A percentile compares a stretch with the other conserved stretches of the same genome.
These are phyloP conservation scores for Cephalotes varians DNA, from an alignment of 2,888 invertebrate genomes.

Conservation along the genomic window DNA sequence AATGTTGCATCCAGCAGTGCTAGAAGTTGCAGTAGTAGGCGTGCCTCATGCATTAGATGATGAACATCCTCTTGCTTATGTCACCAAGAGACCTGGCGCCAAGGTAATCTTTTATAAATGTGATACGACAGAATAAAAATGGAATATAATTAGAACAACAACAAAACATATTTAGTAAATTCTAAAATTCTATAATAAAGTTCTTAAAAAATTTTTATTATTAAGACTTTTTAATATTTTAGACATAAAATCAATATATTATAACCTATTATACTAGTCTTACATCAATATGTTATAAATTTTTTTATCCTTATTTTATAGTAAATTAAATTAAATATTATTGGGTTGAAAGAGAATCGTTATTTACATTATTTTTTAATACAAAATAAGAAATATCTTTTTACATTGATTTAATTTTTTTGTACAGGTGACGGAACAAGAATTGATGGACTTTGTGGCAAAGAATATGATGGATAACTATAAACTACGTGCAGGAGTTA, in stretches of 20 bases:
- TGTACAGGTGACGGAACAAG: slow-evolving; percentile 78
- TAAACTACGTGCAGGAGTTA: slow-evolving; percentile 78
- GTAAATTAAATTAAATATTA: neutral
- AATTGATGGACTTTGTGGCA: slow-evolving; percentile 75
- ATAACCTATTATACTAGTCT: no score
- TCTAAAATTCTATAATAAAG: no score
- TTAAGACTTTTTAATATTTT: neutral
- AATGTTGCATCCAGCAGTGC: slow-evolving; percentile 74
- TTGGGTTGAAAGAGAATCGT: neutral
- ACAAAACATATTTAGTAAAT: neutral
- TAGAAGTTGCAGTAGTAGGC: slow-evolving; percentile 79
- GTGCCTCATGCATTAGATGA: slow-evolving; percentile 76
- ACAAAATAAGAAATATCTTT: neutral
- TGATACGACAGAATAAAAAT: neutral
- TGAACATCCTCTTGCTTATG: slow-evolving; percentile 81
- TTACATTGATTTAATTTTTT: neutral
- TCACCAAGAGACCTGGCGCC: slow-evolving; percentile 62
- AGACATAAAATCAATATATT: neutral
- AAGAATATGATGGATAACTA: slow-evolving; percentile 73
- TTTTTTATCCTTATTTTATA: neutral
- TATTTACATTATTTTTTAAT: neutral
- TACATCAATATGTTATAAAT: no score
- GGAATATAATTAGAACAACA: neutral
- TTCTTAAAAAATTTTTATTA: neutral
- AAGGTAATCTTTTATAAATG: slow-evolving; percentile 57